Evolutionary conservation across 2,888 invertebrate genomes (phyloP), one percentile per base, ranked within the genome.

Genomic region (Drosophila eohydei): DNA sequence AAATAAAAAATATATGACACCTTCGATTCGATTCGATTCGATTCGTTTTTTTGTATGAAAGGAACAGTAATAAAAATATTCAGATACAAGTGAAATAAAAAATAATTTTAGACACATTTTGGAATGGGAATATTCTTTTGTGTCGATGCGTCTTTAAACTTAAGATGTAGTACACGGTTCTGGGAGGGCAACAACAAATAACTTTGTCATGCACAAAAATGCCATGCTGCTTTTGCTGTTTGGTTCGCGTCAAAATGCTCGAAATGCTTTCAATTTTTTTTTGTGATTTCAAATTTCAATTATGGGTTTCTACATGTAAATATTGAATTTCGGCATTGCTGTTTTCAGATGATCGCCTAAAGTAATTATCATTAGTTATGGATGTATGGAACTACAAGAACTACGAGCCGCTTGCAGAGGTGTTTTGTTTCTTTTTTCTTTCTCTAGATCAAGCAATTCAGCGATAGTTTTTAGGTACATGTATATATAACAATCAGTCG

Each of bases 191-290:
- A 77, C 61, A 72, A 67, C 67, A 61, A 71, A 60, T 59, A 76
- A 77, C 64, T 78, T 81, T 74, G 73, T 84, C 91, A 91, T 91
- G 91, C 91, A 91, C 91, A 91, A 91, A 91, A 91, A 91, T 91
- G 91, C 91, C 91, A 91, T 91, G 91, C 91, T 85, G 74, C 77
- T 76, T 78, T 54, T 56, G 64, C 60, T 71, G 55, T 73, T 67
- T 66, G 71, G 43, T 73, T 78, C 46, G 43, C 56, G 59, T 65
- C 55, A 48, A 62, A 61, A 57, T 62, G 58, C 58, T 61, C 36
- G 26, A 26, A 65, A 46, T 40, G 54, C 54, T 55, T 62, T 64
- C 30, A 50, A 44, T 38, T 62, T 52, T 30, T 57, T 34, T 61
- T 54, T 36, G 55, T 71, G 64, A 52, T 36, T 52, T 52, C 21